Base-by-base conservation (phyloP, 1,140 invertebrate species). In the Parasteatoda tepidariorum region DNA sequence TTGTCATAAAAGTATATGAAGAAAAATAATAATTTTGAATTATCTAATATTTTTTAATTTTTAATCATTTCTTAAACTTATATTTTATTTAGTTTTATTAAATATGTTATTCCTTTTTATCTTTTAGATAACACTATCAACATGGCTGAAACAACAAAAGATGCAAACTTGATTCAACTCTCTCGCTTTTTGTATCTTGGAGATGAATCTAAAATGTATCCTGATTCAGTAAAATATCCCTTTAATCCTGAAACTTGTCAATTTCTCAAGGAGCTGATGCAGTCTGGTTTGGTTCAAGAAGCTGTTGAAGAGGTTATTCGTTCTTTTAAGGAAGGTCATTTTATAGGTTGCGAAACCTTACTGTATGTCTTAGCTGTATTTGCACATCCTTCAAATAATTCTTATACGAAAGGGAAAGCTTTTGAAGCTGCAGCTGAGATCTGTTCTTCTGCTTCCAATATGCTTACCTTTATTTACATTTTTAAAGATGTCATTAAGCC, bases 401-500 rank as follows among this genome's bases (percentile, higher is more conserved):
- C 38, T 4, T 4, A 13, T 9, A 48, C 38, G 18, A 91, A 85
- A 86, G 87, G 55, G 71, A 89, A 88, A 55, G 91, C 91, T 18
- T 92, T 92, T 83, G 88, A 90, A 86, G 89, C 89, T 71, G 88
- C 92, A 2, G 85, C 88, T 73, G 86, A 89, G 85, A 88, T 92
- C 48, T 92, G 92, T 86, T 87, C 87, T n/a, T 89, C 89, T 22
- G 88, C 92, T 3, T 88, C 91, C 75, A 88, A 92, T 73, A 90
- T 93, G 86, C 90, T 93, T 88, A 87, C 91, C 13, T 93, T 93
- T 78, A 89, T 91, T 41, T 91, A 91, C 85, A 93, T 90, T 84
- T 89, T 89, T 84, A 91, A 89, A 85, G 89, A 89, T 88, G 86
- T 91, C 85, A 90, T 89, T 86, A 88, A 88, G 73, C 88, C 88